Evolutionary conservation across 2,113 vertebrate genomes (phyloP), one percentile per base, ranked within the genome.

Genomic region (Dendrocopos noguchii): DNA sequence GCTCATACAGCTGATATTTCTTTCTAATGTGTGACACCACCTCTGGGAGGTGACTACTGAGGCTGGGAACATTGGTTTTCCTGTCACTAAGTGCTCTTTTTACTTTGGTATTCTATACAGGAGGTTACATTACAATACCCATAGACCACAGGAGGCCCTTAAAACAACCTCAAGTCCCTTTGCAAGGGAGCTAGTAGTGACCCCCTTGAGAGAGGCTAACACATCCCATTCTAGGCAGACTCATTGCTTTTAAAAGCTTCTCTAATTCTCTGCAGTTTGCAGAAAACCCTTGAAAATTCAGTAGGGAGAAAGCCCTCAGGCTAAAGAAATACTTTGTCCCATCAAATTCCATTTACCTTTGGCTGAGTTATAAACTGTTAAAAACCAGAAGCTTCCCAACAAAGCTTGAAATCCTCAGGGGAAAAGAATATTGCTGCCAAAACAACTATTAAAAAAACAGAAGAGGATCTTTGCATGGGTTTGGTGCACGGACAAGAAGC

Each of bases 281-380:
- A 84, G 80, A 34, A 91, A 82, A 84, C 42, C 7, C 24, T 17
- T 70, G 56, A 79, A 84, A 82, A 93, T 77, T 82, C 72, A 89
- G 31, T 21, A 47, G 31, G 59, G 19, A 93, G 31, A 84, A 84
- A 91, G 21, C 21, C 74, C 71, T 50, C 9, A 56, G 63, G 80
- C 63, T 92, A 88, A 90, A 92, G 52, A 84, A 94, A 91, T 56
- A 36, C 17, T 65, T 84, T 52, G 70, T 76, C 57, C 50, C 63
- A 55, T 81, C 34, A 92, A 87, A 79, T 73, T 84, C 16, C 15
- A 15, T 89, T 96, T 91, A 73, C 66, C 44, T 92, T 61, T 65
- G 12, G 31, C 55, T 55, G 24, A 89, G 17, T 78, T 93, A 64
- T 21, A 82, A 80, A 68, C 64, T 56, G 39, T 67, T 85, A 56